Evolutionary conservation across 2,797 vertebrate species (phyloP).

Genomic region (Prionace glauca): DNA sequence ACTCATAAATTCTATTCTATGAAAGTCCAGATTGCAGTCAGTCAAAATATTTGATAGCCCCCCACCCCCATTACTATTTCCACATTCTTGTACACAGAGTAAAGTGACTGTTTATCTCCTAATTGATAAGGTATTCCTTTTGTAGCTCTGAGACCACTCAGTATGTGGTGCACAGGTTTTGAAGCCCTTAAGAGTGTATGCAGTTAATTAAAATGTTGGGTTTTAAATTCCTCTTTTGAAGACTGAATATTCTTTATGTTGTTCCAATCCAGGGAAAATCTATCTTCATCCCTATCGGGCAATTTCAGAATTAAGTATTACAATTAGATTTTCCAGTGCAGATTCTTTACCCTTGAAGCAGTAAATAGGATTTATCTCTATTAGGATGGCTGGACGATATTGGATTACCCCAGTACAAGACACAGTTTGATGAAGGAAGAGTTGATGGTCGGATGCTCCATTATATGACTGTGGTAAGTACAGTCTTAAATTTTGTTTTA

Average conservation of each 20-base stretch:
- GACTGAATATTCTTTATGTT: background rate
- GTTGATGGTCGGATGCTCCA: slow-evolving; percentile 94
- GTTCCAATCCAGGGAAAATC: background rate
- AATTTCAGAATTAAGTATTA: background rate
- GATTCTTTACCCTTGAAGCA: background rate
- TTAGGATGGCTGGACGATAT: slow-evolving; percentile 97
- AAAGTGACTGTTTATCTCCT: background rate
- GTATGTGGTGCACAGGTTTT: background rate
- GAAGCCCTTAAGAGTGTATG: background rate
- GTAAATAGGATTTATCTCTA: background rate
- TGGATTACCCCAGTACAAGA: slow-evolving; percentile 95
- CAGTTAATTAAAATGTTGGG: background rate
- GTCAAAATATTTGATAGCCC: no score
- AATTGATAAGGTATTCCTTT: background rate
- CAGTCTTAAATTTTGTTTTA: background rate
- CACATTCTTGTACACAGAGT: background rate
- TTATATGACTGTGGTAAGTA: slow-evolving; percentile 91
- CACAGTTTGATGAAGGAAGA: slow-evolving; percentile 92
- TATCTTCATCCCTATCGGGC: background rate
- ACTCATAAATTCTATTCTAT: no score
- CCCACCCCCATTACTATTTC: background rate
- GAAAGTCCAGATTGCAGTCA: no score
- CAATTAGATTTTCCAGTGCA: background rate
- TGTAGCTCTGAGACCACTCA: background rate
- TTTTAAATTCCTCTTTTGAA: background rate